phyloP scores from a whole-genome alignment of 2,888 invertebrate genomes.

The Tortricodes alternella region DNA sequence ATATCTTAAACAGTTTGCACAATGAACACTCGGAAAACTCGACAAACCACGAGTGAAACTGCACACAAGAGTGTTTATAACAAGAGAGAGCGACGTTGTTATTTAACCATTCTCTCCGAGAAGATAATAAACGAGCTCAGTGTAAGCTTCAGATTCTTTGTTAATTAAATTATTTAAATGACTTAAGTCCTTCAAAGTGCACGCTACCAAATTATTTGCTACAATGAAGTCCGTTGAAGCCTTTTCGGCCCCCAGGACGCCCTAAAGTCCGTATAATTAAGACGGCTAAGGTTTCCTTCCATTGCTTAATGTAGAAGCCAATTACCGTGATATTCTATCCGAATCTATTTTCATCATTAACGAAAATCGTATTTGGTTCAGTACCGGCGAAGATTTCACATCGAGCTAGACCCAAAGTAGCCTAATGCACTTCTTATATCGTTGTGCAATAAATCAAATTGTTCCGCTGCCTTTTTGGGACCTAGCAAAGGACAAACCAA shows the following conservation, averaged over 20 bases:
- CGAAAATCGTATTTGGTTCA: not conserved
- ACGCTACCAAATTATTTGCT: conserved; percentile 61
- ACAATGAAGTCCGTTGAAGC: conserved; percentile 56
- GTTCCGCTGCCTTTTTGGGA: too few relatives aligned
- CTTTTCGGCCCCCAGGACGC: conserved; percentile 51
- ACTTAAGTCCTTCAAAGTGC: conserved; percentile 59
- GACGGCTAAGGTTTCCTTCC: conserved; percentile 33
- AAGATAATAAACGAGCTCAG: conserved; percentile 53
- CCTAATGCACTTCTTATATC: too few relatives aligned
- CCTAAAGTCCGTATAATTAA: conserved; percentile 46
- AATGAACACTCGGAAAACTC: not conserved
- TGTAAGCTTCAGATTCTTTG: conserved; percentile 54
- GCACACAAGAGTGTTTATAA: not conserved
- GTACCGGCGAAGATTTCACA: not conserved
- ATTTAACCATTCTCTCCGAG: conserved; percentile 33
- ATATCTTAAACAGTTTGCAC: too few relatives aligned
- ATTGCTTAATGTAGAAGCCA: conserved; percentile 6
- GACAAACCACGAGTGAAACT: not conserved
- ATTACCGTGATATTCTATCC: conserved; percentile 12
- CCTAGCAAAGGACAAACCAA: too few relatives aligned
- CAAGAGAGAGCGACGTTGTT: conserved; percentile 22
- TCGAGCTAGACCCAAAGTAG: too few relatives aligned
- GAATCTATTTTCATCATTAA: not conserved
- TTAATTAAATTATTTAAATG: conserved; percentile 67
- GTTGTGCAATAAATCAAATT: too few relatives aligned